phyloP scores from a whole-genome alignment of 2,797 vertebrate genomes.

The Emydoidea blandingii region DNA sequence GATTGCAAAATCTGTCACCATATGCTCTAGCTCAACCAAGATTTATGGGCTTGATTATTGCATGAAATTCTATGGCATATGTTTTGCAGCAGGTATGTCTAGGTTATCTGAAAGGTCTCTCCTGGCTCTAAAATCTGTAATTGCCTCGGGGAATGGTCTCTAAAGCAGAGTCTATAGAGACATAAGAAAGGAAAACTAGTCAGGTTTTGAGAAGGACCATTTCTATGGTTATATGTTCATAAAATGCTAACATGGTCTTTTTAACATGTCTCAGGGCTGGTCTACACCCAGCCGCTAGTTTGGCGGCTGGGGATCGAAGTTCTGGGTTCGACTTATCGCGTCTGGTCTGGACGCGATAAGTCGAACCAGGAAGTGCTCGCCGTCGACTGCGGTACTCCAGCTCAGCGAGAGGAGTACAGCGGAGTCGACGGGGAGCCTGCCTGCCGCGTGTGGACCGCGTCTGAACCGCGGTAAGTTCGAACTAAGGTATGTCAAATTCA shows the following conservation, averaged over 20 bases:
- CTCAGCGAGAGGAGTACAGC: too few species aligned
- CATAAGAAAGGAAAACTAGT: not conserved
- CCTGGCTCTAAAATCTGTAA: not conserved
- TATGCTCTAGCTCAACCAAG: not conserved
- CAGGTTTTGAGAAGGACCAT: not conserved
- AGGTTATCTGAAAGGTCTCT: not conserved
- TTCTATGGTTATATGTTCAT: not conserved
- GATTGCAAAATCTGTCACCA: not conserved
- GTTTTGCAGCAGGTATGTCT: not conserved
- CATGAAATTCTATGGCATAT: not conserved
- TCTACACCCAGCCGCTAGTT: too few species aligned
- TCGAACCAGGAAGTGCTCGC: too few species aligned
- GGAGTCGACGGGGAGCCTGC: too few species aligned
- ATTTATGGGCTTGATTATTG: not conserved
- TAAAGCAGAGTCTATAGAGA: not conserved
- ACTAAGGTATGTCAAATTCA: too few species aligned
- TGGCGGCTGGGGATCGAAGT: too few species aligned
- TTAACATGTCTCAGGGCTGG: too few species aligned
- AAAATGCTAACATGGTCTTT: not conserved
- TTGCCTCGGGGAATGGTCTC: not conserved
- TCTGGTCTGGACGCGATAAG: too few species aligned
- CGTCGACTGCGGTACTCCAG: too few species aligned
- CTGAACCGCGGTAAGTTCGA: too few species aligned
- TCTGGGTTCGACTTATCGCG: too few species aligned
- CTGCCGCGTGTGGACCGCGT: too few species aligned